These are phyloP conservation scores for Gracilinanus agilis DNA, from an alignment of 2,113 vertebrate genomes.

Conservation along the genomic window DNA sequence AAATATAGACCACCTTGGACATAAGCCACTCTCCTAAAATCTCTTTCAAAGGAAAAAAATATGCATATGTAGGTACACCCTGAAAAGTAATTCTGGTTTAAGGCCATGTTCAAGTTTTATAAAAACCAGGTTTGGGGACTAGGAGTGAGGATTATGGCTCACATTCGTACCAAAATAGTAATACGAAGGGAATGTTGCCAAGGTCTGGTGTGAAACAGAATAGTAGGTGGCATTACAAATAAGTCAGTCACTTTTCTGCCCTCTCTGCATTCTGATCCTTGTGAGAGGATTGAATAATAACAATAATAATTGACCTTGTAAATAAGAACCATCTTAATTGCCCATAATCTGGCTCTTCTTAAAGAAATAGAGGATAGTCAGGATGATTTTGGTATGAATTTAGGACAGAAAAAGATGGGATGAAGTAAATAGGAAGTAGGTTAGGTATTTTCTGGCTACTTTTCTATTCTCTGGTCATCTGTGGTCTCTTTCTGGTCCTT, in stretches of 20 bases:
- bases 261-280: neutral
- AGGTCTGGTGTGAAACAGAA: conserved; percentile 16
- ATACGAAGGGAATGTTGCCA: neutral
- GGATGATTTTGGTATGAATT: neutral
- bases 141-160: neutral
- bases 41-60: conserved; percentile 42
- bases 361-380: neutral
- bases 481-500: neutral
- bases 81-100: neutral
- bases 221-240: conserved; percentile 55
- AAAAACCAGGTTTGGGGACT: neutral
- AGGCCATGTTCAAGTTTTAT: neutral
- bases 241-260: neutral
- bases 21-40: conserved; percentile 34
- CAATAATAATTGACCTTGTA: neutral
- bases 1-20: conserved; percentile 48
- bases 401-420: neutral
- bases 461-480: neutral
- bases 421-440: neutral
- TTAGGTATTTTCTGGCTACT: neutral
- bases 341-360: neutral
- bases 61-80: neutral
- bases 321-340: neutral
- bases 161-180: neutral
- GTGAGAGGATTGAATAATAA: neutral